Evolutionary conservation across 1,140 invertebrate species (phyloP), one percentile per base, ranked within the genome.

Genomic region (Himalopsyche phryganea): DNA sequence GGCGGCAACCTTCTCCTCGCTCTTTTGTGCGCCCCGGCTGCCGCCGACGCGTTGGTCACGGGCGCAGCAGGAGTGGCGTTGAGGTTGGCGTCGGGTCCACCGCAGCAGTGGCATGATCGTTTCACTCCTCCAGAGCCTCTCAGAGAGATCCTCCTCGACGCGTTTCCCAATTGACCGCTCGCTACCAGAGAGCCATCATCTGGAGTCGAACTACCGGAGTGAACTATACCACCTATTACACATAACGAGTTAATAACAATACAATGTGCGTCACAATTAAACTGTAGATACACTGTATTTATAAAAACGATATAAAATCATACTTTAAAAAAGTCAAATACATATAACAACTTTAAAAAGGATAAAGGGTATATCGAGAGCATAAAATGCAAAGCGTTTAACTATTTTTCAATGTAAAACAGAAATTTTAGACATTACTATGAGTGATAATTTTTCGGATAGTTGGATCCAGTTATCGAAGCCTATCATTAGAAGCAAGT

Each of bases 81-180:
- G 5, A 28, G 9, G 10, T 15, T 10, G 10, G 73, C 70, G 0
- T 66, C 65, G 6, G 73, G 68, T 1, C 68, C 67, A 19, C 67
- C 69, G 67, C 76, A 78, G 64, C 76, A 78, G 47, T 72, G 74
- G 54, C 76, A 78, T 41, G 75, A 74, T 4, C 75, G 67, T 45
- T 75, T 76, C 0, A 76, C 74, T 0, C 74, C 70, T 0, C 74
- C 73, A 0, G 76, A 68, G 2, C 74, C 73, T 2, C 76, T 58
- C 1, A 65, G 69, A 0, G 75, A 76, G 0, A 72, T 71, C 0
- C 76, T 63, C 2, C 76, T 66, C 14, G 69, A 70, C 10, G 23
- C 15, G 23, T 28, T 28, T 28, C 23, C 23, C 23, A 28, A 9
- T 9, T 28, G 23, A 17, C 69, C 46, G 9, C 64, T 65, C 14